phyloP scores from a whole-genome alignment of 2,113 vertebrate genomes.

The Trematocara variabile region DNA sequence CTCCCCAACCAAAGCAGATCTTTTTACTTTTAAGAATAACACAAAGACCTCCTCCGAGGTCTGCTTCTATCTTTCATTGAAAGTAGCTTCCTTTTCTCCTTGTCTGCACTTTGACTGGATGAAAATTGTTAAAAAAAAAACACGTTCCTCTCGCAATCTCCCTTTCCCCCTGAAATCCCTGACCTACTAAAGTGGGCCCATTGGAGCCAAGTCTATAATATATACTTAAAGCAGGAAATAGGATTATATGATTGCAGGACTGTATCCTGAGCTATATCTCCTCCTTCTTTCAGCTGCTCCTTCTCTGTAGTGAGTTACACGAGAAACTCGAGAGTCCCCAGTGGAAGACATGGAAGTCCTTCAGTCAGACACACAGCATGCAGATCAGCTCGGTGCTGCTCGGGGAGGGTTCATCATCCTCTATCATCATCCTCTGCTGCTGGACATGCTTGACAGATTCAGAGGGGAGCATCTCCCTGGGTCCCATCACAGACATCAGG shows the following conservation, averaged over 20 bases:
- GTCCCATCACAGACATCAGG: neutral
- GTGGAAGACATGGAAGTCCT: conserved; percentile 7
- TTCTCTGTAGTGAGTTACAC: neutral
- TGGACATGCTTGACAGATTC: conserved; percentile 8
- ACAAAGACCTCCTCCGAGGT: neutral
- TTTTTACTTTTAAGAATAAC: neutral
- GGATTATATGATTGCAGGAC: conserved; percentile 14
- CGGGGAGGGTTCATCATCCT: neutral
- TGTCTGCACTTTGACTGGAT: neutral
- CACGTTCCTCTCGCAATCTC: neutral
- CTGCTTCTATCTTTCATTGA: neutral
- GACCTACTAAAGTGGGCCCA: conserved; percentile 1
- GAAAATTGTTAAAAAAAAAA: neutral
- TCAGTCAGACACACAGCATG: conserved; percentile 8
- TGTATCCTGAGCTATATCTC: conserved; percentile 22
- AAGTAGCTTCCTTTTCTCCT: neutral
- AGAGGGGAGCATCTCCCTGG: neutral
- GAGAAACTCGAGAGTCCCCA: neutral
- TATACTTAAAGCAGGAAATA: neutral
- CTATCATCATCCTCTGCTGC: neutral
- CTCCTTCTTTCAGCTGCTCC: neutral
- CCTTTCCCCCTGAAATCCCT: neutral
- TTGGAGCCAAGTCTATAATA: neutral
- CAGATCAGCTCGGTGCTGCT: neutral
- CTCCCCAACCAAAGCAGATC: neutral